Conservation (phyloP, 2,888 invertebrate species). For the Willowsia nigromaculata region DNA sequence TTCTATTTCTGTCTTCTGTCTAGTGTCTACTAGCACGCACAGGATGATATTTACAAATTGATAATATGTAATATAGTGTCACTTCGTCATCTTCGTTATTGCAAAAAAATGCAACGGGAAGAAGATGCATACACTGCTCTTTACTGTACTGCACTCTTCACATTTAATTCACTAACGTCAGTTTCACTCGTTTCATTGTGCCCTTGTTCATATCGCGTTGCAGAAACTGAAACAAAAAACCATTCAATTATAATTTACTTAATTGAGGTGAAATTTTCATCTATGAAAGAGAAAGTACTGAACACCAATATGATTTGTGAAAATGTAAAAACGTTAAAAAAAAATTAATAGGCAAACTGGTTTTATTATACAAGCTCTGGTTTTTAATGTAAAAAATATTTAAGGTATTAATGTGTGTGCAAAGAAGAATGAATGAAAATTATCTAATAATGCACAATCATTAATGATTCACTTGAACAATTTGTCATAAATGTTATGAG, state of each 20-base stretch:
- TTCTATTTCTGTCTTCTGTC: conserved; percentile 39
- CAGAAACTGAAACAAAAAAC: conserved; percentile 1
- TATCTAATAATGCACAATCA: no score
- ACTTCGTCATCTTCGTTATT: conserved; percentile 11
- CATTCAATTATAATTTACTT: no score
- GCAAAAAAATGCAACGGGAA: neutral
- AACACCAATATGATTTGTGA: no score
- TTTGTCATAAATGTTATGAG: conserved; percentile 6
- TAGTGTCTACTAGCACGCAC: no score
- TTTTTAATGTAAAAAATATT: no score
- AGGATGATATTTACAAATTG: neutral
- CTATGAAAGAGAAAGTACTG: no score
- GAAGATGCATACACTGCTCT: neutral
- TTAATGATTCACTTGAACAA: conserved; percentile 23
- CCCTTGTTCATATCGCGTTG: neutral
- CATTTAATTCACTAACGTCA: neutral
- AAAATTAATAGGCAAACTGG: no score
- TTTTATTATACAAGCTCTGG: no score
- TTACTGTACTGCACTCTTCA: neutral
- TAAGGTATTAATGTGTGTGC: no score
- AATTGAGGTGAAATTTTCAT: no score
- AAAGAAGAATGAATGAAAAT: no score
- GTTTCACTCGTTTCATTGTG: neutral
- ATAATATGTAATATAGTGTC: neutral
- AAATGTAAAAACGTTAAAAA: no score